Evolutionary conservation across 35 echinoderm and acorn worm species (phyloP).

Genomic region (Eucidaris tribuloides): DNA sequence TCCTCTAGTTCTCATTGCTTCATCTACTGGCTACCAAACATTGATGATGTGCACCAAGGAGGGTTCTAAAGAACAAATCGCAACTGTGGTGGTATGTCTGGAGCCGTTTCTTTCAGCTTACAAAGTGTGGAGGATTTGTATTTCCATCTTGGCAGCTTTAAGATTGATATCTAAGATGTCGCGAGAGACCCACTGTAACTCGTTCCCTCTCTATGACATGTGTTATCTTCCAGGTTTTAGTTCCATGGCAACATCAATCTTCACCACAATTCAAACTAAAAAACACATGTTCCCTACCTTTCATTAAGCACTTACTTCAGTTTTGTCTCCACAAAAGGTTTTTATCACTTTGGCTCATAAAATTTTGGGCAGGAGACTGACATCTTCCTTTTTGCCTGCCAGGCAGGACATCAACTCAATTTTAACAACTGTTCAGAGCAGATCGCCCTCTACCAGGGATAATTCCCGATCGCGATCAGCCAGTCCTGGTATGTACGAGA

Average conservation of each 20-base stretch:
- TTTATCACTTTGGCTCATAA: constrained; percentile 52
- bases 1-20: constrained; percentile 41
- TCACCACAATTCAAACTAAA: constrained; percentile 24
- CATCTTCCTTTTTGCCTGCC: constrained; percentile 17
- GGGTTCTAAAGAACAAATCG: constrained; percentile 58
- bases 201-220: constrained; percentile 17
- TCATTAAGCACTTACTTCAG: not conserved
- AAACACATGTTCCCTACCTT: constrained; percentile 63
- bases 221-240: constrained; percentile 24
- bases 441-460: not conserved
- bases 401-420: not conserved
- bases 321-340: constrained; percentile 29
- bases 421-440: not conserved
- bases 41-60: constrained; percentile 22
- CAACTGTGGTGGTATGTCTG: constrained; percentile 53
- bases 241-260: constrained; percentile 37
- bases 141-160: constrained; percentile 52
- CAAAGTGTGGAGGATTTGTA: constrained; percentile 61
- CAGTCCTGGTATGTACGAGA: constrained; percentile 24
- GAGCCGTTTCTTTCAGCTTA: constrained; percentile 69
- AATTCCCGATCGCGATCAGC: not conserved
- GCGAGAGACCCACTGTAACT: constrained; percentile 60
- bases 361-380: constrained; percentile 32
- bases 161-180: constrained; percentile 54
- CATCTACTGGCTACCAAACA: not conserved